Evolutionary conservation across 1,140 invertebrate species (phyloP).

Genomic region (Monochamus saltuarius): DNA sequence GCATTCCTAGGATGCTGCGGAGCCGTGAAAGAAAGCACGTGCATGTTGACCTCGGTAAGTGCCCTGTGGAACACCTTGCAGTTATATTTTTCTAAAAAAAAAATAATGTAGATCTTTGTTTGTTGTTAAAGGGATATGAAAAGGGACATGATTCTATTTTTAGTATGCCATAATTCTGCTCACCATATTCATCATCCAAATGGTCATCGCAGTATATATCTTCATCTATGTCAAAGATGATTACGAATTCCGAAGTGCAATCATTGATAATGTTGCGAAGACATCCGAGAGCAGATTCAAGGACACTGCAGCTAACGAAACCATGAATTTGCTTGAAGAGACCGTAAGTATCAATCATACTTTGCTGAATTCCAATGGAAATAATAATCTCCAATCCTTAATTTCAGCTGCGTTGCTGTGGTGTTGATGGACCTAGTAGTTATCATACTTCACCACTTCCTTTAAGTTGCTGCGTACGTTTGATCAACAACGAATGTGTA

Average conservation of each 20-base stretch:
- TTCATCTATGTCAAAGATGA: constrained; percentile 49
- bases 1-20: constrained; percentile 88
- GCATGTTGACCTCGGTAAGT: constrained; percentile 74
- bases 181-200: constrained; percentile 56
- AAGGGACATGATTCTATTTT: no score
- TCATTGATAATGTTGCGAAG: constrained; percentile 36
- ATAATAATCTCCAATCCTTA: neutral
- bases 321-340: constrained; percentile 56
- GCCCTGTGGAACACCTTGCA: no score
- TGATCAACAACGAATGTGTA: constrained; percentile 11
- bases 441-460: constrained; percentile 18
- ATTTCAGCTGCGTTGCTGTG: constrained; percentile 60
- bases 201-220: constrained; percentile 53
- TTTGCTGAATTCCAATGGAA: neutral
- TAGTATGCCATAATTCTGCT: constrained; percentile 56
- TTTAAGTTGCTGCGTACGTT: constrained; percentile 30
- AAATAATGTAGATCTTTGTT: no score
- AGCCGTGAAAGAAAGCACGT: constrained; percentile 77
- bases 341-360: constrained; percentile 53
- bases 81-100: no score
- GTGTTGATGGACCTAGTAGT: constrained; percentile 56
- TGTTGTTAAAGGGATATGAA: no score
- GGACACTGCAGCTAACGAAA: constrained; percentile 37
- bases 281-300: constrained; percentile 51
- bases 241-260: constrained; percentile 14